Evolutionary conservation across 1,140 invertebrate genomes (phyloP).

Genomic region (Halyomorpha halys): DNA sequence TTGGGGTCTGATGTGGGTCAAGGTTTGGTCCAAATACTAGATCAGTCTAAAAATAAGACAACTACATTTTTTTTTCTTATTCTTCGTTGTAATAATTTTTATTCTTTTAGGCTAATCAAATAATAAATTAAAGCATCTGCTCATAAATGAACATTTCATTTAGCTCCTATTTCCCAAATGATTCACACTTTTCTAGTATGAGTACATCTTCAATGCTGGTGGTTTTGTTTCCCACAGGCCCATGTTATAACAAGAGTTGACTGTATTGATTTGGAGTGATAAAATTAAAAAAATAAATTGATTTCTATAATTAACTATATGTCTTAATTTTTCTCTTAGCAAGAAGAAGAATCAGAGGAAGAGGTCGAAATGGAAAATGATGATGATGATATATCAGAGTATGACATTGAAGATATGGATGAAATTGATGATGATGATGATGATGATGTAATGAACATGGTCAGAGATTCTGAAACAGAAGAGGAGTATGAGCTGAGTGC

Average conservation of each 20-base stretch:
- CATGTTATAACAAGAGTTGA: neutral
- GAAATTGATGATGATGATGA: constrained; percentile 23
- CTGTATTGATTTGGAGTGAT: neutral
- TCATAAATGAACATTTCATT: no score
- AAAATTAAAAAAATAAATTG: neutral
- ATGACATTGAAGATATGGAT: constrained; percentile 20
- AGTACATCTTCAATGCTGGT: neutral
- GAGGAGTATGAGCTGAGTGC: constrained; percentile 21
- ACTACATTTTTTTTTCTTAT: no score
- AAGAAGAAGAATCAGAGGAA: constrained; percentile 22
- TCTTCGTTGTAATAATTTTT: no score
- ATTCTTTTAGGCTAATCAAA: no score
- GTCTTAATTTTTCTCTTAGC: neutral
- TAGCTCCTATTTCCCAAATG: no score
- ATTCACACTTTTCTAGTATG: no score
- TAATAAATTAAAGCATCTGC: no score
- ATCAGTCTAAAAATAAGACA: no score
- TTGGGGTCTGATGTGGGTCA: no score
- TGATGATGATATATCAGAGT: constrained; percentile 8
- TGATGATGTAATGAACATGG: constrained; percentile 21
- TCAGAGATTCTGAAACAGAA: constrained; percentile 1
- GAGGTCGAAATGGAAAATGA: constrained; percentile 26
- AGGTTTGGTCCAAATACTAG: no score
- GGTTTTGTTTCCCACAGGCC: neutral
- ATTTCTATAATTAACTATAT: neutral